A percentile compares a stretch with the other conserved stretches of the same genome.
Conservation (phyloP, 2,888 invertebrate genomes). For the Pasiphila rectangulata region DNA sequence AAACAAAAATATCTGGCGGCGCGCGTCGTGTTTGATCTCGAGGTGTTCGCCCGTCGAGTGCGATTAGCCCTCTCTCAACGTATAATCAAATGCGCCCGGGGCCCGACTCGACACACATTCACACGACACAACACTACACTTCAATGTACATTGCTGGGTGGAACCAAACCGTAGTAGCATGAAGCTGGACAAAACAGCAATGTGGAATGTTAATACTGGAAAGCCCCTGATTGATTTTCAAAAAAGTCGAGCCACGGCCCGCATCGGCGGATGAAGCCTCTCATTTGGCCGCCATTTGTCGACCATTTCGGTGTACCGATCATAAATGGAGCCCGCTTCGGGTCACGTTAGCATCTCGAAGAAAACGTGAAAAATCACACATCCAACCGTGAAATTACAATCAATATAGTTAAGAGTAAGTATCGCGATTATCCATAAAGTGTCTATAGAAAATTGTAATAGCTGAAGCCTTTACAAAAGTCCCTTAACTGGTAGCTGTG, state of each 20-base stretch:
- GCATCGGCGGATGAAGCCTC: constrained; percentile 76
- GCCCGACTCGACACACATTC: constrained; percentile 51
- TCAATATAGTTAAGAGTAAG: constrained; percentile 41
- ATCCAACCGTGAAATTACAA: constrained; percentile 70
- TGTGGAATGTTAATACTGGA: constrained; percentile 29
- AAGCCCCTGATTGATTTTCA: constrained; percentile 38
- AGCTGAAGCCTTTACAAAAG: background rate
- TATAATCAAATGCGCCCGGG: constrained; percentile 80
- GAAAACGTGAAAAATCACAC: constrained; percentile 79
- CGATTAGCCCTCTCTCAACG: constrained; percentile 80
- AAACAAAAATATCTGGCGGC: constrained; percentile 82
- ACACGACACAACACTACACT: constrained; percentile 25
- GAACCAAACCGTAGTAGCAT: background rate
- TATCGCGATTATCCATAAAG: constrained; percentile 26
- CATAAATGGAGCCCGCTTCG: constrained; percentile 77
- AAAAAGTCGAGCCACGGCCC: constrained; percentile 61
- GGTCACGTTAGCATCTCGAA: constrained; percentile 77
- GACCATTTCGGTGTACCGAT: constrained; percentile 79
- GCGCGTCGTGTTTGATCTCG: constrained; percentile 81
- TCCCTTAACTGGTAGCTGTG: background rate
- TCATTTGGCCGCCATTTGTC: constrained; percentile 81
- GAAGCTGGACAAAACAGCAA: constrained; percentile 19
- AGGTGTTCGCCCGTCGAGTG: constrained; percentile 81
- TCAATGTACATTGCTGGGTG: constrained; percentile 42
- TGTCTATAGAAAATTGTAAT: background rate